Percentiles rank a stretch among this genome's conserved stretches.
Conservation (phyloP, 2,113 vertebrate genomes). For the Prunella himalayana region DNA sequence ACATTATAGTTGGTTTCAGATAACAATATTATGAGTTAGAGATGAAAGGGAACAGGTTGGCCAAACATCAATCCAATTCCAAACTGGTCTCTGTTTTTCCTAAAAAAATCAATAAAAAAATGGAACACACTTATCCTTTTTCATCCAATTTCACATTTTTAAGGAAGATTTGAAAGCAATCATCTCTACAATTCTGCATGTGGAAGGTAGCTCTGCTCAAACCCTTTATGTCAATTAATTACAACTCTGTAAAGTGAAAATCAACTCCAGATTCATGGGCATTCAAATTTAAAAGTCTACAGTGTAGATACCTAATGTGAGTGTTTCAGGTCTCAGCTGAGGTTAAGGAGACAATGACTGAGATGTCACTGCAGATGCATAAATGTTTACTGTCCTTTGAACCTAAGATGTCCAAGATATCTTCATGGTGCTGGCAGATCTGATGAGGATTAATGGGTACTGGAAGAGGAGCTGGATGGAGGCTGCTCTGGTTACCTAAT, state of each 20-base stretch:
- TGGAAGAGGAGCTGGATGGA: neutral
- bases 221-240: neutral
- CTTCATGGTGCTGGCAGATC: neutral
- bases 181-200: neutral
- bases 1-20: conserved; percentile 35
- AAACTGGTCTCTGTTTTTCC: neutral
- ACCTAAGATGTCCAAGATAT: neutral
- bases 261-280: neutral
- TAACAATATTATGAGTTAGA: conserved; percentile 43
- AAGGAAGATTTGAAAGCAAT: neutral
- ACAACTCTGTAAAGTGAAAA: neutral
- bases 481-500: neutral
- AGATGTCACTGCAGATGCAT: neutral
- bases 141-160: conserved; percentile 31
- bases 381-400: neutral
- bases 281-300: neutral
- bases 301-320: neutral
- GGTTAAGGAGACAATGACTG: neutral
- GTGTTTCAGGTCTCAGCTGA: neutral
- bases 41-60: conserved; percentile 47
- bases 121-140: neutral
- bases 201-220: neutral
- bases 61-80: conserved; percentile 33
- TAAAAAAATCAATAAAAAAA: neutral
- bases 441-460: neutral